A percentile compares a stretch with the other conserved stretches of the same genome.
phyloP scores from a whole-genome alignment of 2,888 invertebrate species.

The Drosophila meridionalis region DNA sequence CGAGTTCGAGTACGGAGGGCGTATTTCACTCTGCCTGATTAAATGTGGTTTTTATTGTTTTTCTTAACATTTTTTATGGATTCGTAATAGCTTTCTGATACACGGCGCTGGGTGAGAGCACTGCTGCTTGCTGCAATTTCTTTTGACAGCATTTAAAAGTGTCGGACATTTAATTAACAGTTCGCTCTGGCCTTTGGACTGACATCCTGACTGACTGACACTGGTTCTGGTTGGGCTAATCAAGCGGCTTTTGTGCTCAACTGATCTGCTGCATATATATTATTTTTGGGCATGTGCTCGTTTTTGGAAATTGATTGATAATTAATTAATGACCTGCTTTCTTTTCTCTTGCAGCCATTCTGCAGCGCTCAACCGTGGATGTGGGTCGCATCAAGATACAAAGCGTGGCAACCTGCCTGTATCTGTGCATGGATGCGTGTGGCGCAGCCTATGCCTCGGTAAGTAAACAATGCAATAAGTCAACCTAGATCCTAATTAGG shows the following conservation, averaged over 20 bases:
- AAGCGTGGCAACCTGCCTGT: slow-evolving; percentile 94
- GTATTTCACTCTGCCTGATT: slow-evolving; percentile 31
- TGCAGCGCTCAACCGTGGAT: slow-evolving; percentile 89
- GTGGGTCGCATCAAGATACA: slow-evolving; percentile 94
- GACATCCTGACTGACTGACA: slow-evolving; percentile 67
- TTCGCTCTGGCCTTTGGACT: slow-evolving; percentile 28
- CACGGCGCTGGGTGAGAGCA: background rate
- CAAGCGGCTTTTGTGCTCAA: slow-evolving; percentile 54
- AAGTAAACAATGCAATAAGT: slow-evolving; percentile 86
- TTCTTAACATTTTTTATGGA: slow-evolving; percentile 4
- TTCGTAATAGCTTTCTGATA: slow-evolving; percentile 32
- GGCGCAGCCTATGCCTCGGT: slow-evolving; percentile 95
- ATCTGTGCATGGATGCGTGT: slow-evolving; percentile 95
- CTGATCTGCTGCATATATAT: background rate
- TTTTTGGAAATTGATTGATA: slow-evolving; percentile 65
- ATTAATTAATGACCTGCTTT: slow-evolving; percentile 70
- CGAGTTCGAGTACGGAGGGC: slow-evolving; percentile 27
- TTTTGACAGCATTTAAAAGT: slow-evolving; percentile 37
- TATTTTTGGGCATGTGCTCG: background rate
- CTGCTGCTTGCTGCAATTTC: slow-evolving; percentile 13
- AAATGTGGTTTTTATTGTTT: slow-evolving; percentile 24
- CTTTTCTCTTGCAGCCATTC: slow-evolving; percentile 87
- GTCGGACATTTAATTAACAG: slow-evolving; percentile 67
- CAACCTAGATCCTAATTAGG: background rate
- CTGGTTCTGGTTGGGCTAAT: slow-evolving; percentile 50